These are phyloP conservation scores for Aporophyla nigra DNA, from an alignment of 2,888 invertebrate genomes.

Conservation along the genomic window DNA sequence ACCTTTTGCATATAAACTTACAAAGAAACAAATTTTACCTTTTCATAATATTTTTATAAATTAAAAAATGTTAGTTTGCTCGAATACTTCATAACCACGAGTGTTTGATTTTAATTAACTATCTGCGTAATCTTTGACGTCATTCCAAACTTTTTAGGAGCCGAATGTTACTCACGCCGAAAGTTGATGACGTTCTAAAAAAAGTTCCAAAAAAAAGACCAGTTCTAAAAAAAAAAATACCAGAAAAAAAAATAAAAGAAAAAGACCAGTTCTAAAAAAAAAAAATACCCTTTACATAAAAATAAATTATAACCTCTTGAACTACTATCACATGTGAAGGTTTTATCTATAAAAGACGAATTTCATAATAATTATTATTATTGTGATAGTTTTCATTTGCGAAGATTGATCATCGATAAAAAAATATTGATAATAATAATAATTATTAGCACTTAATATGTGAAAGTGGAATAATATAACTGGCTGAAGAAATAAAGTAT, in stretches of 20 bases:
- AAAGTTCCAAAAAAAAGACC: slow-evolving; percentile 2
- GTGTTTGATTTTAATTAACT: too few species aligned
- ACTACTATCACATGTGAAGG: neutral
- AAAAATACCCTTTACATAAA: too few species aligned
- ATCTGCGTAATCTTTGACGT: slow-evolving; percentile 26
- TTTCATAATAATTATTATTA: neutral
- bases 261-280: slow-evolving; percentile 4
- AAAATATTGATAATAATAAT: neutral
- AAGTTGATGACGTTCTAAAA: too few species aligned
- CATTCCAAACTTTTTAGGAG: slow-evolving; percentile 13
- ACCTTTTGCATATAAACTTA: too few species aligned
- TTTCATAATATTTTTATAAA: too few species aligned
- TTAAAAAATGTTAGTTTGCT: too few species aligned
- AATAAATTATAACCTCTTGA: neutral
- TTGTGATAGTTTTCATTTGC: neutral
- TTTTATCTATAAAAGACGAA: neutral
- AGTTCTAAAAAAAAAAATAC: slow-evolving; percentile 4
- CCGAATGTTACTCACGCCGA: neutral
- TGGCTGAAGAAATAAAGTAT: too few species aligned
- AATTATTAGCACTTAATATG: neutral
- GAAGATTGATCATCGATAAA: too few species aligned
- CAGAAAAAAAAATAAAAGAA: too few species aligned
- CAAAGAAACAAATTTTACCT: too few species aligned
- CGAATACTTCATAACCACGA: too few species aligned
- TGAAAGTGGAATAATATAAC: neutral